These are phyloP conservation scores for Diaphora mendica DNA, from an alignment of 2,888 invertebrate genomes.

Conservation along the genomic window DNA sequence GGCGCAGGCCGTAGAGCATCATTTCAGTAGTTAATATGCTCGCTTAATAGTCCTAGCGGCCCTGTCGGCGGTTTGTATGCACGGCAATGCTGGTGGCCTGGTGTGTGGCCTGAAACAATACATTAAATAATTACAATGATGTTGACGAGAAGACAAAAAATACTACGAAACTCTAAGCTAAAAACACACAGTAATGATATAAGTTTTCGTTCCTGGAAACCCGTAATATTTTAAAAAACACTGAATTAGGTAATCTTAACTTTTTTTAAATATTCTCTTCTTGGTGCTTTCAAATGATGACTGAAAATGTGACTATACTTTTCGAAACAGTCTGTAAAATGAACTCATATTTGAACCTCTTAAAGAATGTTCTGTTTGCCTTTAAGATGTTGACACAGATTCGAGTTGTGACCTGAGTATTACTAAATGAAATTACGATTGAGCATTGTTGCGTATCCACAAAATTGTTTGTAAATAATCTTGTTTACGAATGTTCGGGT, in stretches of 20 bases:
- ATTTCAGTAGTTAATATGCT: too few species aligned
- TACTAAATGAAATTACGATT: conserved; percentile 2
- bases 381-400: conserved; percentile 4
- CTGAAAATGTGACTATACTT: background rate
- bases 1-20: too few species aligned
- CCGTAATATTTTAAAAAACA: background rate
- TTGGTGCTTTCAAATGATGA: background rate
- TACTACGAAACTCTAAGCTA: background rate
- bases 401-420: background rate
- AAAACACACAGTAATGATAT: background rate
- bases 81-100: too few species aligned
- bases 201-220: background rate
- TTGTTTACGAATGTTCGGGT: conserved; percentile 5
- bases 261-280: background rate
- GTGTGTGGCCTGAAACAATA: too few species aligned
- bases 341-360: background rate
- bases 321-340: background rate
- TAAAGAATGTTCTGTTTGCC: conserved; percentile 1
- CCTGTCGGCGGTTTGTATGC: too few species aligned
- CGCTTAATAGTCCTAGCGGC: too few species aligned
- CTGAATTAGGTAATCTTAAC: background rate
- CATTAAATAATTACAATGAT: background rate
- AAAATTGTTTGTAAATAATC: conserved; percentile 8
- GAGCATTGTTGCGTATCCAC: conserved; percentile 1
- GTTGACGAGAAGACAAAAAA: background rate